These are phyloP conservation scores for Garrulus glandarius DNA, from an alignment of 2,797 vertebrate species.

Conservation along the genomic window DNA sequence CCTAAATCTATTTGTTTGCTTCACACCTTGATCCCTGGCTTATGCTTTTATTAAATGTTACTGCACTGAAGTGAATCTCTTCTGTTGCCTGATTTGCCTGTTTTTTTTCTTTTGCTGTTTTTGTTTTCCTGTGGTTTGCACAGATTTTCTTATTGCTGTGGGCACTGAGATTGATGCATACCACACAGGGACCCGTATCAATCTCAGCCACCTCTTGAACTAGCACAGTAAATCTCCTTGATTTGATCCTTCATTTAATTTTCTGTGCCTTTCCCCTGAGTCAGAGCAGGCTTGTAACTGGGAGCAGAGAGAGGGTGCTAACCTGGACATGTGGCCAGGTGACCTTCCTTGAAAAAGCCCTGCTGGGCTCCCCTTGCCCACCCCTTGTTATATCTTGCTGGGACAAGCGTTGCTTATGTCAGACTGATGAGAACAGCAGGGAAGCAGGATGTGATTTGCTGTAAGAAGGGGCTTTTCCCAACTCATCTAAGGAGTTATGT, in stretches of 20 bases:
- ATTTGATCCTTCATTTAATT: background rate
- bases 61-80: background rate
- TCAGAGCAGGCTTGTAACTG: background rate
- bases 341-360: background rate
- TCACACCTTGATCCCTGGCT: background rate
- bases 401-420: background rate
- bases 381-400: background rate
- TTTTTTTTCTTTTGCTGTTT: background rate
- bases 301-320: background rate
- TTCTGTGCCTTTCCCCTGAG: background rate
- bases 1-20: background rate
- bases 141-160: background rate
- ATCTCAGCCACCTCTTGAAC: background rate
- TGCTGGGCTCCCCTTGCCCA: background rate
- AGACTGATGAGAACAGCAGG: background rate
- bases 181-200: background rate
- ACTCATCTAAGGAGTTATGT: background rate
- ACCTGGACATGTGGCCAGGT: fast-evolving
- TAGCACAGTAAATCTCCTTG: background rate
- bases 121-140: background rate
- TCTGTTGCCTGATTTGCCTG: background rate
- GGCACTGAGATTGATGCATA: background rate
- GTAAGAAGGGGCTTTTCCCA: background rate
- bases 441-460: background rate
- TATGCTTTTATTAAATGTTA: background rate